phyloP scores from a whole-genome alignment of 2,888 invertebrate species.

The Amphipyra tragopoginis region DNA sequence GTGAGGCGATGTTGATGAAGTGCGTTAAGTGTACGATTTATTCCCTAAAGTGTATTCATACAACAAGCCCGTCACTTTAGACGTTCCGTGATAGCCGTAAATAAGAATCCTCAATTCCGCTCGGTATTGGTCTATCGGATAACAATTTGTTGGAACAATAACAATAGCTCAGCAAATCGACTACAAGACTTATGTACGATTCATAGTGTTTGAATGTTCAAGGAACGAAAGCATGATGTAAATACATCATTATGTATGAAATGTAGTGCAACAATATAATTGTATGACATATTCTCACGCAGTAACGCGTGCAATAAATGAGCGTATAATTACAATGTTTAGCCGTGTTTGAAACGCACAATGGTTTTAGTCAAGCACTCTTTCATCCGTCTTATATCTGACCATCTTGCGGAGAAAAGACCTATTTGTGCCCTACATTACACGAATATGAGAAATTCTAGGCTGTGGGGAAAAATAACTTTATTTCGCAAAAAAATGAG shows the following conservation, averaged over 20 bases:
- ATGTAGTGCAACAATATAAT: slow-evolving; percentile 56
- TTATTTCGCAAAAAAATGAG: slow-evolving; percentile 30
- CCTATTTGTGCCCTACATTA: slow-evolving; percentile 18
- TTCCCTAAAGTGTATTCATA: slow-evolving; percentile 40
- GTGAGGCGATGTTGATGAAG: slow-evolving; percentile 16
- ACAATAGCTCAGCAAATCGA: slow-evolving; percentile 29
- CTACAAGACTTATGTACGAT: slow-evolving; percentile 8
- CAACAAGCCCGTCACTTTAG: slow-evolving; percentile 19
- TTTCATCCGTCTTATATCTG: slow-evolving; percentile 43
- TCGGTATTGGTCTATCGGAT: slow-evolving; percentile 43
- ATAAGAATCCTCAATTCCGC: slow-evolving; percentile 40
- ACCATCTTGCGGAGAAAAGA: slow-evolving; percentile 38
- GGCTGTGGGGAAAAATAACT: neutral
- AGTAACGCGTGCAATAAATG: slow-evolving; percentile 50
- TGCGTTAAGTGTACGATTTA: slow-evolving; percentile 22
- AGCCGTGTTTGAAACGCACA: slow-evolving; percentile 46
- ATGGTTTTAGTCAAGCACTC: slow-evolving; percentile 36
- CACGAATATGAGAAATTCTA: slow-evolving; percentile 12
- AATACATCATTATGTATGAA: slow-evolving; percentile 47
- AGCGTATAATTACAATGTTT: slow-evolving; percentile 54
- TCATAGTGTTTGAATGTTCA: slow-evolving; percentile 9
- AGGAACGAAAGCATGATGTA: slow-evolving; percentile 51
- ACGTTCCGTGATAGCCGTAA: slow-evolving; percentile 37
- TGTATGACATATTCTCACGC: slow-evolving; percentile 60
- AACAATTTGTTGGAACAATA: slow-evolving; percentile 41